Conservation (phyloP, 2,888 invertebrate genomes). For the Diachrysia chrysitis region DNA sequence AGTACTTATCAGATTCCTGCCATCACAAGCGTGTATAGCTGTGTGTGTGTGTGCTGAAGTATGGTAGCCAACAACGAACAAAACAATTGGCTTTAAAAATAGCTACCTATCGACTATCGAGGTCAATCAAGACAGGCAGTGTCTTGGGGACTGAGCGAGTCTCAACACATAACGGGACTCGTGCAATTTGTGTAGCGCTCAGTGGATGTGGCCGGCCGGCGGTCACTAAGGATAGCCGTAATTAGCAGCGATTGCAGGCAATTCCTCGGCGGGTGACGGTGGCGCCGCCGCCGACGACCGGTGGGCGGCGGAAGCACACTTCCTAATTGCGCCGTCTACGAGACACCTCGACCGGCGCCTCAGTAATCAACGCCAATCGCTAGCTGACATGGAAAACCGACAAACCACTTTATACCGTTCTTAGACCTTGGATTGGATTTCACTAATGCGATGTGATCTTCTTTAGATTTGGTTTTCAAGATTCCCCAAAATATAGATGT, state of each 20-base stretch:
- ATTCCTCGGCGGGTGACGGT: constrained; percentile 84
- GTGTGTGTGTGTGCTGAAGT: not conserved
- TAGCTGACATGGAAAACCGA: constrained; percentile 68
- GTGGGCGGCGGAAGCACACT: constrained; percentile 89
- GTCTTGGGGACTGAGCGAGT: constrained; percentile 36
- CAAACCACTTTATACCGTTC: constrained; percentile 64
- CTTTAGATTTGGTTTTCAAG: constrained; percentile 32
- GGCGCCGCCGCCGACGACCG: constrained; percentile 78
- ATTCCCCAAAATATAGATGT: not conserved
- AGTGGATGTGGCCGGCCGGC: constrained; percentile 63
- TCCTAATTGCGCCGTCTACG: constrained; percentile 86
- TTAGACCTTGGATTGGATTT: constrained; percentile 55
- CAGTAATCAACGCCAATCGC: constrained; percentile 85
- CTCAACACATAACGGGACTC: constrained; percentile 56
- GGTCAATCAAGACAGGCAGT: constrained; percentile 39
- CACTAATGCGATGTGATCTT: constrained; percentile 45
- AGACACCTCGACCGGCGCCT: constrained; percentile 88
- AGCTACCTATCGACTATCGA: constrained; percentile 20
- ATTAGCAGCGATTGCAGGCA: constrained; percentile 84
- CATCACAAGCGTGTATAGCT: too few relatives aligned
- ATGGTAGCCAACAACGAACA: not conserved
- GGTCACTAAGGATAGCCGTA: constrained; percentile 73
- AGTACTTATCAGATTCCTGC: too few relatives aligned
- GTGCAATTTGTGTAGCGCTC: constrained; percentile 63
- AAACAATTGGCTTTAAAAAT: constrained; percentile 29